These are phyloP conservation scores for Bactericera cockerelli DNA, from an alignment of 1,140 invertebrate species.

Conservation along the genomic window DNA sequence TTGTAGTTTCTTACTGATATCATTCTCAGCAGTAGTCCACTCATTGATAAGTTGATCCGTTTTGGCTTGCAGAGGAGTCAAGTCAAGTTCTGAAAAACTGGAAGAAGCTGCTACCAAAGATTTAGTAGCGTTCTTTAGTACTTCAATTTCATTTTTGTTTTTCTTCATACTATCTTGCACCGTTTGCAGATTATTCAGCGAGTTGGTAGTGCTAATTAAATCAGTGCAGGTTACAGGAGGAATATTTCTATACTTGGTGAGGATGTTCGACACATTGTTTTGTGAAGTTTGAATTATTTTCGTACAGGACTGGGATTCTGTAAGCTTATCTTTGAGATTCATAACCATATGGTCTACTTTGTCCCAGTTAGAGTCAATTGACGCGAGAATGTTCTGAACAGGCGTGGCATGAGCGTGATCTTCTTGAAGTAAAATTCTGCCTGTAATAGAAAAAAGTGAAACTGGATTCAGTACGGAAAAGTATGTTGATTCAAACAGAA, in stretches of 20 bases:
- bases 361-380: slow-evolving; percentile 63
- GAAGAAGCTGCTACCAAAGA: slow-evolving; percentile 50
- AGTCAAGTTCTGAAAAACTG: slow-evolving; percentile 50
- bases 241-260: slow-evolving; percentile 6
- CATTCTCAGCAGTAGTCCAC: slow-evolving; percentile 59
- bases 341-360: slow-evolving; percentile 42
- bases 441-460: slow-evolving; percentile 28
- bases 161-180: slow-evolving; percentile 40
- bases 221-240: neutral
- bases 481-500: slow-evolving; percentile 36
- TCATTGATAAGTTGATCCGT: slow-evolving; percentile 41
- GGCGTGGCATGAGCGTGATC: slow-evolving; percentile 59
- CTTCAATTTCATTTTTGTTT: slow-evolving; percentile 53
- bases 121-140: slow-evolving; percentile 53
- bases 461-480: too few relatives aligned
- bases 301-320: slow-evolving; percentile 31
- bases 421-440: slow-evolving; percentile 56
- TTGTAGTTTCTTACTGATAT: slow-evolving; percentile 50
- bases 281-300: neutral
- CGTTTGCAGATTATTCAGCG: neutral
- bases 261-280: neutral
- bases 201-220: neutral
- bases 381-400: slow-evolving; percentile 58
- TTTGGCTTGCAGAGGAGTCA: slow-evolving; percentile 43
- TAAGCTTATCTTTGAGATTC: slow-evolving; percentile 50